Base-by-base conservation (phyloP, 2,797 vertebrate species). In the Siniperca undulata region DNA sequence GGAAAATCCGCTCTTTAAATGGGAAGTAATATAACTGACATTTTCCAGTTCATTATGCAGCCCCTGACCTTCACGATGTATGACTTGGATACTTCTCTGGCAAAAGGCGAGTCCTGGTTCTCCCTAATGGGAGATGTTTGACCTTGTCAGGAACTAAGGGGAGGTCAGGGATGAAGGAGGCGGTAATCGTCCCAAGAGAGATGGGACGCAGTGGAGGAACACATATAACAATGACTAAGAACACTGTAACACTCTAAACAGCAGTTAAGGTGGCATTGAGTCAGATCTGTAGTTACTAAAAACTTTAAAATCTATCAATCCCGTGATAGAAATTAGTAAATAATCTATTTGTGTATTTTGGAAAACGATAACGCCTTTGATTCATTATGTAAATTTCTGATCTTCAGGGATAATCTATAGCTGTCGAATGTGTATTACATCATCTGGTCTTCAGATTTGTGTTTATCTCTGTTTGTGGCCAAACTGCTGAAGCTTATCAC, bases 41-140 rank as follows among this genome's bases (percentile, higher is more conserved):
- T 95, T 95, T 95, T 95, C 93, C 94, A 95, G 93, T 95, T 96
- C 93, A 96, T 96, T 96, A 95, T 95, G 94, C 95, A 95, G 93
- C 92, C 91, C 83, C 93, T 95, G 94, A 96, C 95, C 94, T 96
- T 96, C 94, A 93, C 83, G 9, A 71, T 93, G 93, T 92, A 91
- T 65, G 80, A 89, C 92, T 93, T 77, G 89, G 93, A 91, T 95
- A 93, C 91, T 90, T 94, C 87, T 38, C 85, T 64, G 86, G 93
- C 79, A 85, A 84, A 90, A 91, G 88, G 77, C 81, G 9, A 89
- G 80, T 83, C 89, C 84, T 85, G 81, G 84, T 93, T 91, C 81
- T 83, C 84, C 91, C 92, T 96, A 95, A 95, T 94, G 93, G 94
- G 92, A 94, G 85, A 92, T 92, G 93, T 94, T 95, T 95, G 94